These are phyloP conservation scores for Morpho helenor DNA, from an alignment of 2,888 invertebrate genomes.

Conservation along the genomic window DNA sequence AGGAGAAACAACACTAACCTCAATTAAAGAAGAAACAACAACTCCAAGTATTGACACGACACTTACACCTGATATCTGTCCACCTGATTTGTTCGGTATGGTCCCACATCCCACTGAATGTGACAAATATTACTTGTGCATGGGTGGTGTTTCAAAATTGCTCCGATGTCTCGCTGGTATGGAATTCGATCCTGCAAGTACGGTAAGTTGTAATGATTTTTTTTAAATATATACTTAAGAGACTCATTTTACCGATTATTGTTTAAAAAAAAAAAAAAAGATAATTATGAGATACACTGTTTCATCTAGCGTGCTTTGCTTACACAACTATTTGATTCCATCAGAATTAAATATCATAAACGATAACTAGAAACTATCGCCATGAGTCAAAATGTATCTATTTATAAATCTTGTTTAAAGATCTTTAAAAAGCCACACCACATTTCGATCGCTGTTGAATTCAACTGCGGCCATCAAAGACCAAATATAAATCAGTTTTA, in stretches of 20 bases:
- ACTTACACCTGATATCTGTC: slow-evolving; percentile 29
- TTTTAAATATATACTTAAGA: too few species aligned
- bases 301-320: not conserved
- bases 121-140: slow-evolving; percentile 42
- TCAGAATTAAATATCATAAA: too few species aligned
- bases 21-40: slow-evolving; percentile 1
- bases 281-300: not conserved
- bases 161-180: slow-evolving; percentile 36
- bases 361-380: too few species aligned
- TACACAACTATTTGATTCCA: too few species aligned
- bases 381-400: too few species aligned
- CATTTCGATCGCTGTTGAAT: too few species aligned
- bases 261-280: too few species aligned
- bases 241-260: too few species aligned
- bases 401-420: too few species aligned
- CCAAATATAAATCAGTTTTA: too few species aligned
- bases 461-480: too few species aligned
- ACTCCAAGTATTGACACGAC: not conserved
- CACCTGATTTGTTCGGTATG: slow-evolving; percentile 37
- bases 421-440: too few species aligned
- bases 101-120: slow-evolving; percentile 41
- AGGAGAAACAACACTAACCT: not conserved
- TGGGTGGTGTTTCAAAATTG: slow-evolving; percentile 34
- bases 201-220: slow-evolving; percentile 1
- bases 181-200: slow-evolving; percentile 35